Conservation (phyloP, 92 coral and sea anemone genomes). For the Porites divaricata region DNA sequence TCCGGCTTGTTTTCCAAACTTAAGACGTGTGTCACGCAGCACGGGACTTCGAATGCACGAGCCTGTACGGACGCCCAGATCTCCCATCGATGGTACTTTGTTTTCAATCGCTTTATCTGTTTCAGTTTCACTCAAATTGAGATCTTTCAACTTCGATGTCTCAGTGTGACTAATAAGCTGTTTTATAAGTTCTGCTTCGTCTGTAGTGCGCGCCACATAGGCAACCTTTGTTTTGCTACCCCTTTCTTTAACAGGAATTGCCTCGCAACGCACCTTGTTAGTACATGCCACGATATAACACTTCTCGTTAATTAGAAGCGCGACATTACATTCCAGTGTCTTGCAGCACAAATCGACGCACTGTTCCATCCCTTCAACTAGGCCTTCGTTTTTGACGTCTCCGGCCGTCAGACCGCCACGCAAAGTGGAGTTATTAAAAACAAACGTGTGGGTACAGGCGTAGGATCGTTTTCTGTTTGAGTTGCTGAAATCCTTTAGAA, state of each 20-base stretch:
- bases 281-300: slow-evolving; percentile 72
- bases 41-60: slow-evolving; percentile 74
- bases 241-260: slow-evolving; percentile 46
- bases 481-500: slow-evolving; percentile 2
- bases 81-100: slow-evolving; percentile 1
- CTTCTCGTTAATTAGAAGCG: slow-evolving; percentile 45
- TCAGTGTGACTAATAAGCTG: slow-evolving; percentile 44
- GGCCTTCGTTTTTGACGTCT: slow-evolving; percentile 64
- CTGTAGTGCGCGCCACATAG: slow-evolving; percentile 69
- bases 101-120: background rate
- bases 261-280: slow-evolving; percentile 64
- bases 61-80: slow-evolving; percentile 4
- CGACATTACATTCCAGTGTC: slow-evolving; percentile 77
- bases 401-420: slow-evolving; percentile 73
- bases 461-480: slow-evolving; percentile 34
- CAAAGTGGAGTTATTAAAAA: slow-evolving; percentile 77
- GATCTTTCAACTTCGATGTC: background rate
- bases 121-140: background rate
- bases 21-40: slow-evolving; percentile 65
- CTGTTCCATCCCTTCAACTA: slow-evolving; percentile 67
- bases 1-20: slow-evolving; percentile 86
- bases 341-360: slow-evolving; percentile 82
- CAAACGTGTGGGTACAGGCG: slow-evolving; percentile 71
- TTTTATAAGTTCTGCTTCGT: slow-evolving; percentile 58
- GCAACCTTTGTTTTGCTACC: slow-evolving; percentile 38